Evolutionary conservation across 2,113 vertebrate genomes (phyloP), one percentile per base, ranked within the genome.

Genomic region (Silurus asotus): DNA sequence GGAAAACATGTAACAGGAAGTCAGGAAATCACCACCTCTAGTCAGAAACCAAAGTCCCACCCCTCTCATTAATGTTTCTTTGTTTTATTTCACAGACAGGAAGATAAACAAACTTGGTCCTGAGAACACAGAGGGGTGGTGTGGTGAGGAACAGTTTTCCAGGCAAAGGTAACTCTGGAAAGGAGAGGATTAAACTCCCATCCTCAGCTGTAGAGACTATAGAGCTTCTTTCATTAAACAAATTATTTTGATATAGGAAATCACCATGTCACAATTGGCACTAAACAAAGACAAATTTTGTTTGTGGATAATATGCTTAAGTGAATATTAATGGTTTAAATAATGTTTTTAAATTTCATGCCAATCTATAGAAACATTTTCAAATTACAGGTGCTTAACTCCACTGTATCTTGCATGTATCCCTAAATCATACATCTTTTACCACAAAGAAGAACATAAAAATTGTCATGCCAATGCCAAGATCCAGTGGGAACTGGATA

Each of bases 61-160:
- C 91, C 91, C 92, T 91, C 82, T 80, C 91, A 91, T 93, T 94
- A 94, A 94, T 92, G 89, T 92, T 90, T 92, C 93, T 94, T 95
- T 95, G 94, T 95, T 94, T 91, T 93, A 83, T 8, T 84, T 65
- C 51, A 53, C 13, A 49, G 88, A 90, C 92, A 94, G 93, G 93
- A 95, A 94, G 89, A 89, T 89, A 88, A 86, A 83, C 86, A 85
- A 59, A 75, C 67, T 89, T 45, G 77, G 74, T 59, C 88, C 37
- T 86, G 91, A 84, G 86, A 77, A 86, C 65, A 51, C 65, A 19
- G 19, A 80, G 1, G 56, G 56, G 28, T 80, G 56, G 77, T 14
- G 77, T 61, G 56, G 58, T 61, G 56, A 80, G 77, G 56, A 56
- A 80, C 28, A 79, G 25, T 79, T 79, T 37, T 79, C 8, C 56